Conservation (phyloP, 2,888 invertebrate genomes). For the Calliopum simillimum region DNA sequence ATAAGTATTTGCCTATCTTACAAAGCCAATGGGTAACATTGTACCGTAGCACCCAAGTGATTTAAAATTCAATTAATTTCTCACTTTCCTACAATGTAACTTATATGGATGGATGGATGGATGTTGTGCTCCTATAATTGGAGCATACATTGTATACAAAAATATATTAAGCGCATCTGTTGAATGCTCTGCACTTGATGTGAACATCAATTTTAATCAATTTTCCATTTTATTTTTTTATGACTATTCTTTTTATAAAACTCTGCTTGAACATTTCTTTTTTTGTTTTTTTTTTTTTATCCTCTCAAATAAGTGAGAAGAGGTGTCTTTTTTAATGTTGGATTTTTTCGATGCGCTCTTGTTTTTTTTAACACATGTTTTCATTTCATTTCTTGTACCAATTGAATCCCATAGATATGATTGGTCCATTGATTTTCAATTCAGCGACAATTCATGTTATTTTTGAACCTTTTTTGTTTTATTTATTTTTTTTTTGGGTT, state of each 20-base stretch:
- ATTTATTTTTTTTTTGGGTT: too few relatives aligned
- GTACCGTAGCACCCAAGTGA: too few relatives aligned
- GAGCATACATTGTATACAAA: too few relatives aligned
- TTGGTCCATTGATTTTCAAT: too few relatives aligned
- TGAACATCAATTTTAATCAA: slow-evolving; percentile 9
- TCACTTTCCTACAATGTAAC: too few relatives aligned
- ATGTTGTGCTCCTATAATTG: too few relatives aligned
- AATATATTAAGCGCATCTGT: not conserved
- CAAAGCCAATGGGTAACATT: too few relatives aligned
- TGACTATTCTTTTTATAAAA: not conserved
- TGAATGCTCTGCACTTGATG: not conserved
- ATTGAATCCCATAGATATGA: not conserved
- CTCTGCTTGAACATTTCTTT: not conserved
- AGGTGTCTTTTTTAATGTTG: not conserved
- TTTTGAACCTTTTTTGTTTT: too few relatives aligned
- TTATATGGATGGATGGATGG: too few relatives aligned
- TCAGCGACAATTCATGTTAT: too few relatives aligned
- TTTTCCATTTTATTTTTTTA: slow-evolving; percentile 9
- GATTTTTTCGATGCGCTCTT: not conserved
- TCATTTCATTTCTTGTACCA: slow-evolving; percentile 9
- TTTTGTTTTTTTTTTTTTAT: not conserved
- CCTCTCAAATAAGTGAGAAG: not conserved
- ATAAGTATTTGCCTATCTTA: too few relatives aligned
- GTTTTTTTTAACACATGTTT: slow-evolving; percentile 9
- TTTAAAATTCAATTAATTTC: too few relatives aligned